phyloP scores from a whole-genome alignment of 2,797 vertebrate genomes.

The Notamacropus eugenii region DNA sequence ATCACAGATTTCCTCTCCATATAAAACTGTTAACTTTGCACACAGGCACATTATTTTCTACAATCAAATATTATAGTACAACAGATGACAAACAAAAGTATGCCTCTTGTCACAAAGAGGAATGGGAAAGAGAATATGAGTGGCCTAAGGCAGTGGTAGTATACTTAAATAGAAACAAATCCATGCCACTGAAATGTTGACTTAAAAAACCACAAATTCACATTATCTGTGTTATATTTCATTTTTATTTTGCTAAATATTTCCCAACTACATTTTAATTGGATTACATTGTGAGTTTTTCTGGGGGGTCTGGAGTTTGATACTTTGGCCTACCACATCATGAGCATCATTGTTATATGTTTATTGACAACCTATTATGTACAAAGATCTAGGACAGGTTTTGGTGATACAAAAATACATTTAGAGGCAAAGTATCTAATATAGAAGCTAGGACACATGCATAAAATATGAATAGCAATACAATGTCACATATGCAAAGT shows the following conservation, averaged over 20 bases:
- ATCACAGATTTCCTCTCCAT: neutral
- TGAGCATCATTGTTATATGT: neutral
- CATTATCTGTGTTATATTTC: neutral
- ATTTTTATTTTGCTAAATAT: neutral
- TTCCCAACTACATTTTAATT: neutral
- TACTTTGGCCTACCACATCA: neutral
- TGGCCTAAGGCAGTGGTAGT: neutral
- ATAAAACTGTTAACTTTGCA: neutral
- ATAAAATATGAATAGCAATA: neutral
- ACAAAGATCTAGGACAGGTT: neutral
- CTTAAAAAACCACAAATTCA: neutral
- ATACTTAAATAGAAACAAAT: neutral
- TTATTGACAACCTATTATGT: neutral
- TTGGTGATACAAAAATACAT: neutral
- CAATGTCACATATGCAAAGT: neutral
- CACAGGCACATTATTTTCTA: neutral
- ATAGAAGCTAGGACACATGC: neutral
- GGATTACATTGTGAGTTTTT: neutral
- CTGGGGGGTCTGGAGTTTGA: neutral
- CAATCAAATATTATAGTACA: neutral
- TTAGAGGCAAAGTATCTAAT: neutral
- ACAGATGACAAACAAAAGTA: neutral
- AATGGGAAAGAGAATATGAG: neutral
- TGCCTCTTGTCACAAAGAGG: neutral
- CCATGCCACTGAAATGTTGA: neutral